Evolutionary conservation across 2,888 invertebrate species (phyloP), one percentile per base, ranked within the genome.

Genomic region (Seira ritae): DNA sequence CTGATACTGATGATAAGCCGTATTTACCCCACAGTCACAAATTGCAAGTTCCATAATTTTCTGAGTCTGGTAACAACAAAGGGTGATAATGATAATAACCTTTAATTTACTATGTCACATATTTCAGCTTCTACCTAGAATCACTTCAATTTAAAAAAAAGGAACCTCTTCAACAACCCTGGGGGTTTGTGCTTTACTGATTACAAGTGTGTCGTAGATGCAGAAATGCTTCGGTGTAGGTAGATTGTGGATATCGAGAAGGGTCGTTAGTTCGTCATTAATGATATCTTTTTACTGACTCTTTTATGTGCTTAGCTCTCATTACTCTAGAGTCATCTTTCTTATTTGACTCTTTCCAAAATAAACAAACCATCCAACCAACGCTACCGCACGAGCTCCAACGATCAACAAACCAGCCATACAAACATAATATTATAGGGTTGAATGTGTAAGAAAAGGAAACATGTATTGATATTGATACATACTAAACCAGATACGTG

Each of bases 211-310:
- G n/a, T n/a, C n/a, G n/a, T n/a, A n/a, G n/a, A n/a, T n/a, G n/a
- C n/a, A n/a, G n/a, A n/a, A n/a, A n/a, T n/a, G n/a, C n/a, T n/a
- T n/a, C n/a, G n/a, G n/a, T n/a, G n/a, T n/a, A n/a, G n/a, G n/a
- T n/a, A n/a, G n/a, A n/a, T n/a, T n/a, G 31, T 31, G 8, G 31
- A 55, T 55, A n/a, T 55, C 12, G 55, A 8, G 55, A 55, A 2
- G 55, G 55, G 55, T 55, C 55, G 17, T 55, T 55, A 55, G 55
- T 42, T 42, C 42, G 12, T 42, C 42, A 42, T 42, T 42, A 42
- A 6, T 55, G 55, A 55, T 55, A 55, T n/a, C 55, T 55, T 55
- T 42, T 55, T 55, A 55, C 55, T 55, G 55, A 55, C 55, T 55
- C 17, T 55, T 55, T 55, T 55, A 55, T 55, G 55, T 55, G 17